A percentile compares a stretch with the other conserved stretches of the same genome.
phyloP scores from a whole-genome alignment of 2,113 vertebrate genomes.

The Anthoscopus minutus region DNA sequence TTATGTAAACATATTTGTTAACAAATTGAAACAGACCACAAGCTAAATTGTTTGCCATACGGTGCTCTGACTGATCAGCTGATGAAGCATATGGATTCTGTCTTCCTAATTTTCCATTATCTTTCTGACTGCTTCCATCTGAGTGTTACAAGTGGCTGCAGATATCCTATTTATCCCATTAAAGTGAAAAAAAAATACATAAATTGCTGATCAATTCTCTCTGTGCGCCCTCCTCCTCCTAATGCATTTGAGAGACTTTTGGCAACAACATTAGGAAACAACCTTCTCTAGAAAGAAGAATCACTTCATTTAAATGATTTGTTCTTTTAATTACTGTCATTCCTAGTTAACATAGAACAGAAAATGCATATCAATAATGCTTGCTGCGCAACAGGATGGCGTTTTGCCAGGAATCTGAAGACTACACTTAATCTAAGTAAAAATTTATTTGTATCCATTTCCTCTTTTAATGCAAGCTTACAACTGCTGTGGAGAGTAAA shows the following conservation, averaged over 20 bases:
- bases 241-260: neutral
- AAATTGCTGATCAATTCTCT: neutral
- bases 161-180: neutral
- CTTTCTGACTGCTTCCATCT: neutral
- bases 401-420: neutral
- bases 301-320: neutral
- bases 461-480: neutral
- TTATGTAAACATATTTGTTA: neutral
- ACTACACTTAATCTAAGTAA: neutral
- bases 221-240: neutral
- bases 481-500: neutral
- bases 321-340: slow-evolving; percentile 1
- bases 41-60: neutral
- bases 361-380: neutral
- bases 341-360: neutral
- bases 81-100: neutral
- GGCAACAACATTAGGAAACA: neutral
- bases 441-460: neutral
- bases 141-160: neutral
- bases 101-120: neutral
- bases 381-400: neutral
- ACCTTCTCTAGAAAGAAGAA: neutral
- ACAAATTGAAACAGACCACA: neutral
- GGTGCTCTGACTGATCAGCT: neutral
- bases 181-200: neutral